Percentiles rank a stretch among this genome's conserved stretches.
phyloP scores from a whole-genome alignment of 1,140 invertebrate species.

The Neelides sp. region DNA sequence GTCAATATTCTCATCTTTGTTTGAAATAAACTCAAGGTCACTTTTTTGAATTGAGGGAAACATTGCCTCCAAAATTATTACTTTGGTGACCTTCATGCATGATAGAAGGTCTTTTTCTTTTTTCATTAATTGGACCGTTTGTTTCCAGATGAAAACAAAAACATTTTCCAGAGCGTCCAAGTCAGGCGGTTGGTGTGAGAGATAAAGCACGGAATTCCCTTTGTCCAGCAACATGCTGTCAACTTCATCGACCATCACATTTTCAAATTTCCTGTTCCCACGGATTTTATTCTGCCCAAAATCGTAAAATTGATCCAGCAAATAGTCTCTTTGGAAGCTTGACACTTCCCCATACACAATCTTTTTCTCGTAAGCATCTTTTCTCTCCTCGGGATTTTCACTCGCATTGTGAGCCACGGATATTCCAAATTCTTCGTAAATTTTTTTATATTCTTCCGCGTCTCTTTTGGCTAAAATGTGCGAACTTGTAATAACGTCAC shows the following conservation, averaged over 20 bases:
- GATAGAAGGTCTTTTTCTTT: too few relatives aligned
- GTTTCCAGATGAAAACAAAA: slow-evolving; percentile 34
- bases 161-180: slow-evolving; percentile 34
- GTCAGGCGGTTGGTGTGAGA: slow-evolving; percentile 33
- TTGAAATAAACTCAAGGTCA: too few relatives aligned
- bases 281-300: slow-evolving; percentile 25
- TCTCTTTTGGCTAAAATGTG: slow-evolving; percentile 32
- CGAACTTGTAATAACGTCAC: slow-evolving; percentile 34
- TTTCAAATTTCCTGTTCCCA: slow-evolving; percentile 30
- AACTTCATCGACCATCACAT: slow-evolving; percentile 35
- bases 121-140: not conserved
- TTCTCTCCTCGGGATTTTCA: slow-evolving; percentile 27
- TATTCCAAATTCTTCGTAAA: slow-evolving; percentile 32
- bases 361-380: slow-evolving; percentile 24
- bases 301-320: slow-evolving; percentile 32
- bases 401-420: slow-evolving; percentile 31
- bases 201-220: slow-evolving; percentile 34
- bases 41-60: too few relatives aligned
- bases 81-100: too few relatives aligned
- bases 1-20: too few relatives aligned
- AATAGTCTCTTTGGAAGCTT: slow-evolving; percentile 34
- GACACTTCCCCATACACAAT: slow-evolving; percentile 34
- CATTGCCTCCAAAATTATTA: too few relatives aligned
- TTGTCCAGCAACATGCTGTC: slow-evolving; percentile 37
- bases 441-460: slow-evolving; percentile 21